A percentile compares a stretch with the other conserved stretches of the same genome.
Conservation (phyloP, 2,888 invertebrate species). For the Parnassius smintheus region DNA sequence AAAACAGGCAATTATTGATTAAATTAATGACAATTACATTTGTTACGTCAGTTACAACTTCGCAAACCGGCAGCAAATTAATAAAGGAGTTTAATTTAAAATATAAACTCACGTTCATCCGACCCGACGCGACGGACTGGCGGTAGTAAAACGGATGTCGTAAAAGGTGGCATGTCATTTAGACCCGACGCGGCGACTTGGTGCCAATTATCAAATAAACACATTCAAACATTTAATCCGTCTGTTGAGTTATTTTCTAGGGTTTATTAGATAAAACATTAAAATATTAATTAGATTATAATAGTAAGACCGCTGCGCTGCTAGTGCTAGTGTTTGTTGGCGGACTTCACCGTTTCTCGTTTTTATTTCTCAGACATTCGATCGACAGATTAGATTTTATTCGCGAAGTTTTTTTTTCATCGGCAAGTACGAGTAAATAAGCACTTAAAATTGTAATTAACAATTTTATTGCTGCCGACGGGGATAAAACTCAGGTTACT, state of each 20-base stretch:
- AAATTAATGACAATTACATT: slow-evolving; percentile 10
- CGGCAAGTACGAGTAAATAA: too few relatives aligned
- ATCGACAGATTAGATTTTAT: too few relatives aligned
- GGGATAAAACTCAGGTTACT: too few relatives aligned
- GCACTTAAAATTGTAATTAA: too few relatives aligned
- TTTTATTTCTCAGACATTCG: too few relatives aligned
- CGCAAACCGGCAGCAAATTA: slow-evolving; percentile 25
- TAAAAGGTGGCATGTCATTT: slow-evolving; percentile 48
- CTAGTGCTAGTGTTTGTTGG: too few relatives aligned
- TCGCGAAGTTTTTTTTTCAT: too few relatives aligned
- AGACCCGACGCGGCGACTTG: slow-evolving; percentile 37
- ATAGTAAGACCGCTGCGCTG: too few relatives aligned
- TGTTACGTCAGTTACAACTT: slow-evolving; percentile 10
- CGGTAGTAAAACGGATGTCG: slow-evolving; percentile 51
- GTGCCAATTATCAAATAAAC: slow-evolving; percentile 52
- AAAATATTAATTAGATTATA: too few relatives aligned
- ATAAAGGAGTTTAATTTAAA: slow-evolving; percentile 24
- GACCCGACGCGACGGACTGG: slow-evolving; percentile 42
- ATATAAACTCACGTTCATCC: slow-evolving; percentile 31
- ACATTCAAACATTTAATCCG: slow-evolving; percentile 12
- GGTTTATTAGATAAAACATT: too few relatives aligned
- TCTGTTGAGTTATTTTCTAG: neutral
- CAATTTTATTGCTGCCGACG: too few relatives aligned
- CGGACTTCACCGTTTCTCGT: too few relatives aligned
- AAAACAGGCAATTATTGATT: slow-evolving; percentile 7